Conservation (phyloP, 2,888 invertebrate species). For the Tenthredo amoena region DNA sequence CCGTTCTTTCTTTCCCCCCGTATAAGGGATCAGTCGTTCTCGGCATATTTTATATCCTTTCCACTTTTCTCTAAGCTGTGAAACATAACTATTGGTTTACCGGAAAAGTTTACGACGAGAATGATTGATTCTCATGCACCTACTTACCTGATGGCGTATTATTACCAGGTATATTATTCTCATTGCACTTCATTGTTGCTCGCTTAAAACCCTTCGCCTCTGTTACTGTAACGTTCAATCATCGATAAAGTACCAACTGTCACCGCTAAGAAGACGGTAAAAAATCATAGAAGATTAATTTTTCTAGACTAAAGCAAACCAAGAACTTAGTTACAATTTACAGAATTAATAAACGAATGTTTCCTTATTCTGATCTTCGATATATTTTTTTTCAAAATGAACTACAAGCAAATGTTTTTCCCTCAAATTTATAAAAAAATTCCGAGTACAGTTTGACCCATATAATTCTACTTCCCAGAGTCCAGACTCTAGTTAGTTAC, state of each 20-base stretch:
- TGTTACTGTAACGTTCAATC: background rate
- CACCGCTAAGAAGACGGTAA: background rate
- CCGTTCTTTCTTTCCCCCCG: background rate
- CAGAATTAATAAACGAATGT: background rate
- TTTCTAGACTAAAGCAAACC: background rate
- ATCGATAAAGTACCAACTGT: background rate
- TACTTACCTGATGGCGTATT: background rate
- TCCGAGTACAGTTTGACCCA: background rate
- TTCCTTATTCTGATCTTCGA: background rate
- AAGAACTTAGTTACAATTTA: background rate
- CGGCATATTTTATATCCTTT: background rate
- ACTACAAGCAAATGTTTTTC: background rate
- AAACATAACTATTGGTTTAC: background rate
- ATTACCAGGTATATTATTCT: background rate
- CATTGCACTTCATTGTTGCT: background rate
- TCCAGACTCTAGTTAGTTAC: background rate
- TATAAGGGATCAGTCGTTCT: background rate
- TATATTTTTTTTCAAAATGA: background rate
- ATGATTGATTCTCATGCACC: slow-evolving; percentile 8
- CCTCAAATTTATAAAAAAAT: background rate
- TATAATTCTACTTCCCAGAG: background rate
- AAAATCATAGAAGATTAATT: background rate
- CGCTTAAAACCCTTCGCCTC: background rate
- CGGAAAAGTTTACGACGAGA: slow-evolving; percentile 11
- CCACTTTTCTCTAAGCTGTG: background rate